Base-by-base conservation (phyloP, 92 coral and sea anemone species). In the Heliopora coerulea region DNA sequence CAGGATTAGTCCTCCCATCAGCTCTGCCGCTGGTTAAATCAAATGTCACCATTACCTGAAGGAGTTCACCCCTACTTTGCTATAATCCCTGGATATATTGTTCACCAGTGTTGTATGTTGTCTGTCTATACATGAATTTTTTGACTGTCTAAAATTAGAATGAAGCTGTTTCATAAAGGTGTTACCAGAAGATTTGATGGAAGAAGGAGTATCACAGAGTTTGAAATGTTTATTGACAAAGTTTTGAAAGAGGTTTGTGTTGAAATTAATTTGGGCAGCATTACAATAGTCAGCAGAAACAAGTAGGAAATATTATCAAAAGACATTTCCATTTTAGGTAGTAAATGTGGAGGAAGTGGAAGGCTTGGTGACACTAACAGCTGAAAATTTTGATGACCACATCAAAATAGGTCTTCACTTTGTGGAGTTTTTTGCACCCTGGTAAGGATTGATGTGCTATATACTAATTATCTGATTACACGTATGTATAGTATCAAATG, bases 341-440 rank as follows among this genome's bases (percentile, higher is more conserved):
- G 82, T 77, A 11, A 21, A 66, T 23, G 69, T 69, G 58, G 86
- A 81, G 44, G 44, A 87, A 54, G 86, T 77, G 15, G 84, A 85
- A 60, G 91, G 96, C 30, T 77, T 92, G 28, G 80, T 83, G 68
- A 83, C 83, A 20, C 79, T 92, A 72, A 92, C 97, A 19, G 37
- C 82, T 7, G 70, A 83, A 35, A 92, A 83, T 78, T 92, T 92
- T 85, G 93, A 92, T 70, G 54, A 54, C 34, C 92, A 90, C 19
- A 86, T 79, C 33, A 91, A 81, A 68, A 59, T 73, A 49, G 97
- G 97, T 26, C 83, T 89, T 12, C 91, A 87, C 68, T 92, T 92
- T 90, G 90, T 92, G n/a, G 89, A 92, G 63, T 92, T 92, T 65
- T 92, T 90, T 81, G 97, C 96, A 1, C 97, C 97, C 27, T 92